Evolutionary conservation across 2,113 vertebrate species (phyloP).

Genomic region (Entomyzon cyanotis): DNA sequence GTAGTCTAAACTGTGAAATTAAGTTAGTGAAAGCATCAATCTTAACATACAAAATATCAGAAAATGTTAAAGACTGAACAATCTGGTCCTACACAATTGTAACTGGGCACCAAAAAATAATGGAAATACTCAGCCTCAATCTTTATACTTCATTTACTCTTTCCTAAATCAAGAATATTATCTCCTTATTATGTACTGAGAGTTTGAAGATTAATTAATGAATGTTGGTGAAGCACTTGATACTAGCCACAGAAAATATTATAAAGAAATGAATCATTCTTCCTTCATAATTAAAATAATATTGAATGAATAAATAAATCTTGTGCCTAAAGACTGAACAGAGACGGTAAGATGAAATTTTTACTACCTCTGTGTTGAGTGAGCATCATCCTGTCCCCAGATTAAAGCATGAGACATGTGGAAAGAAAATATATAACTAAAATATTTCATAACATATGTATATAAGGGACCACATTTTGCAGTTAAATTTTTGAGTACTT

Average conservation of each 20-base stretch:
- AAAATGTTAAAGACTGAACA: not conserved
- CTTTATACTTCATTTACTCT: not conserved
- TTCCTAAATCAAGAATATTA: not conserved
- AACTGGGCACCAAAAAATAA: not conserved
- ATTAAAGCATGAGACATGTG: conserved; percentile 20
- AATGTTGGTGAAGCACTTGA: not conserved
- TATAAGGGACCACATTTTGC: not conserved
- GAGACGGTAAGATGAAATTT: not conserved
- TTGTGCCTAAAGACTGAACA: not conserved
- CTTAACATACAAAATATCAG: not conserved
- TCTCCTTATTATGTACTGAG: not conserved
- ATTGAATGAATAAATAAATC: not conserved
- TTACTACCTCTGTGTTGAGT: conserved; percentile 21
- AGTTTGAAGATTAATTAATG: not conserved
- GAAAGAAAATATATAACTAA: conserved; percentile 27
- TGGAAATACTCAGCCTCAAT: not conserved
- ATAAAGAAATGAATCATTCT: not conserved
- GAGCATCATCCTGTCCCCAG: not conserved
- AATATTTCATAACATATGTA: not conserved
- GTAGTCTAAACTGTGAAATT: not conserved
- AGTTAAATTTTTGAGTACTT: not conserved
- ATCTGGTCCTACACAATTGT: not conserved
- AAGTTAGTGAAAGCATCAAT: not conserved
- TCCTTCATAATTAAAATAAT: not conserved
- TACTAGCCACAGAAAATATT: not conserved